A percentile compares a stretch with the other conserved stretches of the same genome.
Conservation (phyloP, 1,140 invertebrate genomes). For the Ceratina australensis region DNA sequence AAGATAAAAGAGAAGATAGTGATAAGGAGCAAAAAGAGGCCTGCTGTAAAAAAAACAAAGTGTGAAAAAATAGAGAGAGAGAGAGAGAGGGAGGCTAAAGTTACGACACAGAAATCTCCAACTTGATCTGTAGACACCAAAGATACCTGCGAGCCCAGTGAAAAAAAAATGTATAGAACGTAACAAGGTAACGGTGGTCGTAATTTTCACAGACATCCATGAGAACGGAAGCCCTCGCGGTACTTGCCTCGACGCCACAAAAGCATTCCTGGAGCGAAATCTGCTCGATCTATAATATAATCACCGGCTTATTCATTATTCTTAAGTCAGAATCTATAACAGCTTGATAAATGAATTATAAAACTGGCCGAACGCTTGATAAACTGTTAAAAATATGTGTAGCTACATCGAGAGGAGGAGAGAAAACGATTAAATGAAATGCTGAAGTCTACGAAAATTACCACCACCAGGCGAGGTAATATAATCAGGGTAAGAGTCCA, state of each 20-base stretch:
- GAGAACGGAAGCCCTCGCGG: background rate
- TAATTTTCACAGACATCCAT: constrained; percentile 58
- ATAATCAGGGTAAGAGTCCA: constrained; percentile 76
- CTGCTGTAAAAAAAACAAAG: constrained; percentile 35
- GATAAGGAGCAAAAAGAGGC: background rate
- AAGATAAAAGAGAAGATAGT: background rate
- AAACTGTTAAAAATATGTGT: no score
- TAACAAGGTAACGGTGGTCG: constrained; percentile 74
- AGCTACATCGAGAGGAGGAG: background rate
- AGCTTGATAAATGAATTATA: no score
- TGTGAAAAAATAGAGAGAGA: constrained; percentile 21
- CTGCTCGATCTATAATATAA: no score
- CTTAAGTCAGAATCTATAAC: no score
- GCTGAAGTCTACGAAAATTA: constrained; percentile 69
- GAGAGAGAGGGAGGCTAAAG: constrained; percentile 52
- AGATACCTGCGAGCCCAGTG: constrained; percentile 76
- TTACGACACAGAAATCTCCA: constrained; percentile 71
- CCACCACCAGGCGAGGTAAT: constrained; percentile 76
- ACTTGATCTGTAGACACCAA: constrained; percentile 70
- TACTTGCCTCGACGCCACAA: background rate
- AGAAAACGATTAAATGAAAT: background rate
- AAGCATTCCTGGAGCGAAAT: background rate
- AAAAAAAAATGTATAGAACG: constrained; percentile 72
- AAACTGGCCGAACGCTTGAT: no score
- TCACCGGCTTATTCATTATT: no score